A percentile compares a stretch with the other conserved stretches of the same genome.
Evolutionary conservation across 2,888 invertebrate genomes (phyloP).

Genomic region (Molanna angustata): DNA sequence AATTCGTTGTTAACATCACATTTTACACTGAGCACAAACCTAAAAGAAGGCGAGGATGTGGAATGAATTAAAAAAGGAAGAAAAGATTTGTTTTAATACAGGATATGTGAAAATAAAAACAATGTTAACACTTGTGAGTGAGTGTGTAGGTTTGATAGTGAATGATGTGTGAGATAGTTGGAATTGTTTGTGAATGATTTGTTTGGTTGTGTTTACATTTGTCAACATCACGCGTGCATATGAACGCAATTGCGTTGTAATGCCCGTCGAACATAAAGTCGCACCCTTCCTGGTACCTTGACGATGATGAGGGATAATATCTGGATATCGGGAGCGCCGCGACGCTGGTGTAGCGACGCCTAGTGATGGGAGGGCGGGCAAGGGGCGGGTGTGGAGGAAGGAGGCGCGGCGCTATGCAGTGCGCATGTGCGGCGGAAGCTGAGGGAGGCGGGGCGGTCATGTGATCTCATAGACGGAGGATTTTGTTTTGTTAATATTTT

Average conservation of each 20-base stretch:
- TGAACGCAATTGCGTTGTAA: slow-evolving; percentile 8
- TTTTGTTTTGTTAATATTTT: no score
- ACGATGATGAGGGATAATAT: slow-evolving; percentile 4
- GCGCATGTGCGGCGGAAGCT: slow-evolving; percentile 45
- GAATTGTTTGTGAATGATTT: no score
- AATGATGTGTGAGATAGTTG: no score
- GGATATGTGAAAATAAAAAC: no score
- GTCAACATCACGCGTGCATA: slow-evolving; percentile 5
- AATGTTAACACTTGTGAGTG: no score
- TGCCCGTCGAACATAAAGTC: slow-evolving; percentile 10
- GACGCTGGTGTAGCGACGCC: slow-evolving; percentile 41
- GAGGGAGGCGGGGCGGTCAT: slow-evolving; percentile 41
- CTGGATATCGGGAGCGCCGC: slow-evolving; percentile 35
- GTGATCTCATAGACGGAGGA: slow-evolving; percentile 47
- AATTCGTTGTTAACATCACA: no score
- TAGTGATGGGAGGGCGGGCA: slow-evolving; percentile 28
- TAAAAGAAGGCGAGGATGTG: no score
- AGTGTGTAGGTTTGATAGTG: no score
- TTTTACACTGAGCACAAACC: no score
- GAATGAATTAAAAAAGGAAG: no score
- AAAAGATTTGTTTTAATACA: no score
- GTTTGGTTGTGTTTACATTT: no score
- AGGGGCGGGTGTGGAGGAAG: slow-evolving; percentile 33
- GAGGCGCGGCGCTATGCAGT: slow-evolving; percentile 39
- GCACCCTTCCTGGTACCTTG: slow-evolving; percentile 9